Base-by-base conservation (phyloP, 2,888 invertebrate species). In the Philaethria dido region DNA sequence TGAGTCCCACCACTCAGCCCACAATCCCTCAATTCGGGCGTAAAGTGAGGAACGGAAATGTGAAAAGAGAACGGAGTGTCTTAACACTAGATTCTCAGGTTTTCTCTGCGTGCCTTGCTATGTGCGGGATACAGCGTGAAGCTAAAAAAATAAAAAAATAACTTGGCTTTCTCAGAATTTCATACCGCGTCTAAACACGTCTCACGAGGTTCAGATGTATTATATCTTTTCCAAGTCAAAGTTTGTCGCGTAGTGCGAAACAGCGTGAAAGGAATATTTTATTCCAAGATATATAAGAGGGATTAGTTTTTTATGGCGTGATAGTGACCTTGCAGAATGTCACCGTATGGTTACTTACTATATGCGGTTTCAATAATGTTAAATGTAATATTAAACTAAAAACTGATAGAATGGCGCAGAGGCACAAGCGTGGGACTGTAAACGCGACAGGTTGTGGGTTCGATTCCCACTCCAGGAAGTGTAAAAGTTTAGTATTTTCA, bases 151-250 rank as follows among this genome's bases (percentile, higher is more conserved):
- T 36, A n/a, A n/a, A n/a, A n/a, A n/a, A n/a, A n/a, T n/a, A n/a
- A 52, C 50, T 52, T 52, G 50, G 25, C 25, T n/a, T n/a, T n/a
- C n/a, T n/a, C n/a, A 29, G 29, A 42, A n/a, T 39, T 57, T 42
- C 42, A 20, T 57, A 57, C 39, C 39, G 39, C 57, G 36, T 22
- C 57, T 42, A 39, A 57, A 20, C 59, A 60, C 59, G 59, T 60
- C 59, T 14, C 45, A 18, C 29, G 29, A 44, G 45, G 45, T 45
- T 60, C 59, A 44, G 25, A 45, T 45, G 18, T 60, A 45, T 45
- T 45, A 60, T 60, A 60, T 60, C 44, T 29, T 60, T 60, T 18
- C 42, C 42, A 45, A 44, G 59, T 60, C 44, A 60, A 60, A 60
- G 44, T 60, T 60, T 60, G 25, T 45, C 45, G 45, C 25, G 44